Percentiles rank a stretch among this genome's conserved stretches.
Evolutionary conservation across 2,888 invertebrate genomes (phyloP).

Genomic region (Lithodes maja): DNA sequence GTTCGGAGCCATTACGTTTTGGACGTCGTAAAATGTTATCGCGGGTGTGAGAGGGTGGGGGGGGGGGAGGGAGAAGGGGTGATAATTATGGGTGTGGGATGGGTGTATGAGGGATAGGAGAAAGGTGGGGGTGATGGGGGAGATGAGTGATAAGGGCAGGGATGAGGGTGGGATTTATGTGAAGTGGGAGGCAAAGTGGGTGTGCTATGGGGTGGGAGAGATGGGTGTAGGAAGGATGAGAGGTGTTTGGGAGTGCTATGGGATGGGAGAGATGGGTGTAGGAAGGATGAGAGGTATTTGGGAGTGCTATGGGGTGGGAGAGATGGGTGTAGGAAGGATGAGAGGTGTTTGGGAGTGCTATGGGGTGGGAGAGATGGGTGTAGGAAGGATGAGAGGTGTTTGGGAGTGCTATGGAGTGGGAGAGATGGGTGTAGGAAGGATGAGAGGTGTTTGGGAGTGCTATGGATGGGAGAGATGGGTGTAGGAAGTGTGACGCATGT

Average conservation of each 20-base stretch:
- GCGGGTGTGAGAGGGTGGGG: too few species aligned
- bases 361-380: too few species aligned
- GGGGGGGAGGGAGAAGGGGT: too few species aligned
- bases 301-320: too few species aligned
- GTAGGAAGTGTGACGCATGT: too few species aligned
- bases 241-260: not conserved
- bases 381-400: too few species aligned
- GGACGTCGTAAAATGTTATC: conserved; percentile 48
- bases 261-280: not conserved
- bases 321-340: too few species aligned
- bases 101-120: not conserved
- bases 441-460: too few species aligned
- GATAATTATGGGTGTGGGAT: not conserved
- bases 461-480: too few species aligned
- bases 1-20: conserved; percentile 33
- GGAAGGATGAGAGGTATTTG: not conserved
- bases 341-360: too few species aligned
- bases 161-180: not conserved
- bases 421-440: too few species aligned
- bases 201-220: not conserved
- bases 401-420: too few species aligned
- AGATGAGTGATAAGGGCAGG: not conserved
- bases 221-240: not conserved
- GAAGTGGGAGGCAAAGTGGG: not conserved
- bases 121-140: not conserved